Percentiles rank a stretch among this genome's conserved stretches.
phyloP scores from a whole-genome alignment of 2,113 vertebrate species.

The Proterorhinus semilunaris region DNA sequence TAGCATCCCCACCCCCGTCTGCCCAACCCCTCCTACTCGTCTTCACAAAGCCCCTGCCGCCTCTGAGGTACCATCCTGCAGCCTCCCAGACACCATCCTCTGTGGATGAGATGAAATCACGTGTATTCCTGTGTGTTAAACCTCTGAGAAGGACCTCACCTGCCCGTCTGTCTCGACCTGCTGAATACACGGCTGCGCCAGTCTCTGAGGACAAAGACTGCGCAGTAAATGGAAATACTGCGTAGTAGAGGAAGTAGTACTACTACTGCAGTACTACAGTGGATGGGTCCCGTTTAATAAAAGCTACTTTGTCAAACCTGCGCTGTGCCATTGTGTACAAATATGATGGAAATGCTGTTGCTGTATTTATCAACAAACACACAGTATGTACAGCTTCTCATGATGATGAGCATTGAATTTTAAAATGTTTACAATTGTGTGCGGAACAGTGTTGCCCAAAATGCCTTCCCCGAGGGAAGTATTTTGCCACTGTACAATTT shows the following conservation, averaged over 20 bases:
- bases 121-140: background rate
- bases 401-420: slow-evolving; percentile 10
- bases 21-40: slow-evolving; percentile 32
- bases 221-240: slow-evolving; percentile 70
- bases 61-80: slow-evolving; percentile 13
- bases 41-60: slow-evolving; percentile 25
- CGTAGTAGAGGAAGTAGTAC: slow-evolving; percentile 75
- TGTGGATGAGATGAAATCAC: background rate
- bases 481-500: slow-evolving; percentile 66
- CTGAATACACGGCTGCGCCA: slow-evolving; percentile 22
- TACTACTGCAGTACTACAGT: slow-evolving; percentile 72
- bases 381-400: background rate
- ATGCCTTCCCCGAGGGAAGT: slow-evolving; percentile 61
- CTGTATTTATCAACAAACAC: slow-evolving; percentile 14
- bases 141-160: slow-evolving; percentile 51
- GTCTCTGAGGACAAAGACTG: slow-evolving; percentile 60
- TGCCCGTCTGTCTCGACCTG: slow-evolving; percentile 28
- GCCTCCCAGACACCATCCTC: slow-evolving; percentile 13
- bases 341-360: slow-evolving; percentile 37
- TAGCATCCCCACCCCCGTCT: slow-evolving; percentile 20
- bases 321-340: slow-evolving; percentile 11
- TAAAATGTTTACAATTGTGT: slow-evolving; percentile 54
- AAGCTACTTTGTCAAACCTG: slow-evolving; percentile 9
- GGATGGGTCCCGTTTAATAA: slow-evolving; percentile 54
- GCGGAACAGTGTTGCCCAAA: slow-evolving; percentile 60